Evolutionary conservation across 2,797 vertebrate genomes (phyloP).

Genomic region (Calcarius lapponicus): DNA sequence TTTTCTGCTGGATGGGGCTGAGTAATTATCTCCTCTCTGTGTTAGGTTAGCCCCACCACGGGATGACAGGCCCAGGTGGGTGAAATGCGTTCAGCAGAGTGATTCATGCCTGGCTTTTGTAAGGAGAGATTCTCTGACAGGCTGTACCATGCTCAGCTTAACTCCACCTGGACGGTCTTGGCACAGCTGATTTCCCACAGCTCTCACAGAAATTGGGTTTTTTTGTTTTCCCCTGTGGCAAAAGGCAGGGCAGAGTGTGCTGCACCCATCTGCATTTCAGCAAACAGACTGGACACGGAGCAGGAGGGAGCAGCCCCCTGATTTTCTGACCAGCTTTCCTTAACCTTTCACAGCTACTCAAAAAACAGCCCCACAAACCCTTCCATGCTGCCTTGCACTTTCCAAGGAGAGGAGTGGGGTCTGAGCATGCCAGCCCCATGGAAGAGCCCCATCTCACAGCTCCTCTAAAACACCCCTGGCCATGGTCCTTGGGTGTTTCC

Average conservation of each 20-base stretch:
- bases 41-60: not conserved
- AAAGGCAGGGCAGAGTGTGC: not conserved
- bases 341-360: not conserved
- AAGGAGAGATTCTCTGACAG: not conserved
- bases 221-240: not conserved
- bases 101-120: not conserved
- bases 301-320: not conserved
- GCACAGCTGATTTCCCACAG: not conserved
- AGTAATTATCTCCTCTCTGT: not conserved
- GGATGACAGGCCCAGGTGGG: not conserved
- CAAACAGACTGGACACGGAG: not conserved
- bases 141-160: not conserved
- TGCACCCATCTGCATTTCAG: not conserved
- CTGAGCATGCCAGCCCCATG: not conserved
- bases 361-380: not conserved
- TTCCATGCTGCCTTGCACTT: not conserved
- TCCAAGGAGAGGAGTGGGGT: too few species aligned
- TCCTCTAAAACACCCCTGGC: not conserved
- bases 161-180: accelerated
- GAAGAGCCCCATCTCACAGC: not conserved
- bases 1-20: not conserved
- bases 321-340: not conserved
- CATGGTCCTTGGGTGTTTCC: not conserved
- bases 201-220: not conserved
- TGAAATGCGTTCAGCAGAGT: not conserved